Percentiles rank a stretch among this genome's conserved stretches.
phyloP scores from a whole-genome alignment of 2,797 vertebrate genomes.

The Chelidonichthys spinosus region DNA sequence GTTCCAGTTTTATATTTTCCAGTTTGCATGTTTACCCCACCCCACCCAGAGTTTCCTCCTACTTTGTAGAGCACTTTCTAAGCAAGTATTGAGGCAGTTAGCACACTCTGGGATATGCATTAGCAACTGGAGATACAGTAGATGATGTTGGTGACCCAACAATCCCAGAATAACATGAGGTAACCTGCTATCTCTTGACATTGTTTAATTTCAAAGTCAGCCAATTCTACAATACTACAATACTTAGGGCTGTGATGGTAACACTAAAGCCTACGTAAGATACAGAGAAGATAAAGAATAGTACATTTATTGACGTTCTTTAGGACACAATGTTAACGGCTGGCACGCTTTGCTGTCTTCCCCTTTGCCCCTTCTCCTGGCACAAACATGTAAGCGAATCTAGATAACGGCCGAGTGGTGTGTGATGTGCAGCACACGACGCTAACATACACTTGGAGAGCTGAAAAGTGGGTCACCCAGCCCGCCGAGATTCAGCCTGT shows the following conservation, averaged over 20 bases:
- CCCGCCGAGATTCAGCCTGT: slow-evolving; percentile 78
- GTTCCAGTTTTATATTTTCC: no score
- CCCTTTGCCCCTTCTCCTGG: slow-evolving; percentile 16
- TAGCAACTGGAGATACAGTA: neutral
- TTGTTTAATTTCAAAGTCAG: neutral
- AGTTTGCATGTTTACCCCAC: no score
- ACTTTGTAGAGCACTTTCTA: neutral
- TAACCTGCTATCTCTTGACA: neutral
- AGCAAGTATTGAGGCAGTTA: neutral
- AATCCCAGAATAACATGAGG: neutral
- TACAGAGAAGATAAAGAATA: slow-evolving; percentile 32
- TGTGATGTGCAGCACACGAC: slow-evolving; percentile 45
- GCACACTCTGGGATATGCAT: neutral
- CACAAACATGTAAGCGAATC: slow-evolving; percentile 48
- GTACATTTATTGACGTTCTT: slow-evolving; percentile 30
- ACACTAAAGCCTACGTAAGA: slow-evolving; percentile 5
- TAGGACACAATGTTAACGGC: slow-evolving; percentile 18
- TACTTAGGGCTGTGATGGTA: slow-evolving; percentile 2
- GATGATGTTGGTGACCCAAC: neutral
- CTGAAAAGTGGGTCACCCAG: slow-evolving; percentile 82
- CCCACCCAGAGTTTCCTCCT: neutral
- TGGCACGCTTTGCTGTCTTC: slow-evolving; percentile 5
- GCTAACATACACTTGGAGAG: slow-evolving; percentile 62
- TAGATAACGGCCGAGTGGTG: slow-evolving; percentile 51
- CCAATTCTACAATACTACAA: neutral